A percentile compares a stretch with the other conserved stretches of the same genome.
phyloP scores from a whole-genome alignment of 1,140 invertebrate species.

The Heliconius melpomene region DNA sequence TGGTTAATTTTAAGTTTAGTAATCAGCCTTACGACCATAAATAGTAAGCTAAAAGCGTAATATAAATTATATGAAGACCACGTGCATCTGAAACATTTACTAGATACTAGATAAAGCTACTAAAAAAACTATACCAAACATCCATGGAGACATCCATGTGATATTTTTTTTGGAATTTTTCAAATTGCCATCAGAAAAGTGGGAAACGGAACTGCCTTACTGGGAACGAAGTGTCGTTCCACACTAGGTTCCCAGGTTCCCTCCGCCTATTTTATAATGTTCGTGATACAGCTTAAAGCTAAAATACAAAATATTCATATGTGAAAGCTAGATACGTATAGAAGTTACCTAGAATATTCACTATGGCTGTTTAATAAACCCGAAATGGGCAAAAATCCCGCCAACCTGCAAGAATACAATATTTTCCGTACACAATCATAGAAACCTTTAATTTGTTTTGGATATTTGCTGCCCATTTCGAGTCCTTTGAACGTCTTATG shows the following conservation, averaged over 20 bases:
- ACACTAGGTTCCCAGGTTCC: no score
- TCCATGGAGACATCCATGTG: no score
- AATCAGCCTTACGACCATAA: background rate
- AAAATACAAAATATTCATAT: no score
- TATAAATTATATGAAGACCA: background rate
- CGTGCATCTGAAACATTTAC: background rate
- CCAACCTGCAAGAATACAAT: slow-evolving; percentile 18
- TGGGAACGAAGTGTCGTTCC: no score
- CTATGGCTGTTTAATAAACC: slow-evolving; percentile 19
- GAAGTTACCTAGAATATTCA: slow-evolving; percentile 13
- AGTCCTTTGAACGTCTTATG: slow-evolving; percentile 9
- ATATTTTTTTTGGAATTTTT: no score
- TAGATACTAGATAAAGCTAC: no score
- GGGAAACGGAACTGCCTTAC: no score
- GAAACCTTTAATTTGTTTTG: slow-evolving; percentile 22
- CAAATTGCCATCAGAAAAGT: no score
- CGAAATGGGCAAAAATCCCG: slow-evolving; percentile 21
- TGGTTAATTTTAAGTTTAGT: background rate
- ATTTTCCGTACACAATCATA: slow-evolving; percentile 24
- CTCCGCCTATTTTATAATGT: no score
- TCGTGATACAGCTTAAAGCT: no score
- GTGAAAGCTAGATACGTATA: background rate
- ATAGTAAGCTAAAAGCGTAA: background rate
- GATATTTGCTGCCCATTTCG: slow-evolving; percentile 16
- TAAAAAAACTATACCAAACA: no score